Base-by-base conservation (phyloP, 2,888 invertebrate species). In the Thyatira batis region DNA sequence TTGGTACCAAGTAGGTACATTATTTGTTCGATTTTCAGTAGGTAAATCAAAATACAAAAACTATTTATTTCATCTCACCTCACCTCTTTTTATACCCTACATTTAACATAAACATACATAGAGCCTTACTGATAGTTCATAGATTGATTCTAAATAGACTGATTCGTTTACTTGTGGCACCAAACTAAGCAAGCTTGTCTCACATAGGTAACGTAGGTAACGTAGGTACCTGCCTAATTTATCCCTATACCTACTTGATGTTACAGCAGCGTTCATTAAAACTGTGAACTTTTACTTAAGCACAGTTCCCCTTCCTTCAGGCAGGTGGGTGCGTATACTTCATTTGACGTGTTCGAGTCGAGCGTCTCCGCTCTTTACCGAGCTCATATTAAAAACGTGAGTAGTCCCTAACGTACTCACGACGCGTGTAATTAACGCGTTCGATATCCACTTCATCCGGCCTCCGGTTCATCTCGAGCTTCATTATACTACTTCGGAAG, bases 401-500 rank as follows among this genome's bases (percentile, higher is more conserved):
- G 53, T 58, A 49, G 55, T 55, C 45, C 50, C 20, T 49, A 52
- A 49, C 33, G 39, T 45, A 39, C 43, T n/a, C 17, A 39, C 39
- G 39, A 50, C 33, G 51, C 8, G 27, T 45, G 49, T 52, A 49
- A 56, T 53, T 49, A 53, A 53, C 52, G 53, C 53, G 44, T 30
- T 45, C 33, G 3, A 13, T 30, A 30, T 23, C 30, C 45, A 23
- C 20, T 23, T 25, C 20, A 20, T 33, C 23, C 43, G 49, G 20
- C 50, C 54, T 54, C 49, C 25, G 39, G 56, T 58, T 62, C 61
- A 63, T 76, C 67, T 55, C 67, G 53, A 62, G 68, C 75, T 76
- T 59, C 76, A 79, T 81, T 80, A 81, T 68, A 63, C 55, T 74
- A 73, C 63, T 73, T 72, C 55, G 57, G 59, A 33, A 55, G 58